These are phyloP conservation scores for Chloropsis cyanopogon DNA, from an alignment of 2,113 vertebrate species.

Conservation along the genomic window DNA sequence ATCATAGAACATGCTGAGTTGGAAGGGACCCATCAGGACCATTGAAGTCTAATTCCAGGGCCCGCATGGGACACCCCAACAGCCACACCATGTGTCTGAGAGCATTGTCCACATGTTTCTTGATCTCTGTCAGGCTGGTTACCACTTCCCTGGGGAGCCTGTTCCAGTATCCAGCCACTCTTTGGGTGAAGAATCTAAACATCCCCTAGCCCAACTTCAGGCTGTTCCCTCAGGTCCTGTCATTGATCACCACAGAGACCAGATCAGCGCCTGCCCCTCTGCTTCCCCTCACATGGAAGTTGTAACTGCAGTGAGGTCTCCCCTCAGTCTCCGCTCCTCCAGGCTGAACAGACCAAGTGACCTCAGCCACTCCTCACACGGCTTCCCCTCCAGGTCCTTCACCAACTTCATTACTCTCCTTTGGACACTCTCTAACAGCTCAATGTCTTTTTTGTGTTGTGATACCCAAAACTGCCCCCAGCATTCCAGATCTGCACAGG, in stretches of 20 bases:
- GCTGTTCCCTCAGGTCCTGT: rapidly evolving
- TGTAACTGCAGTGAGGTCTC: neutral
- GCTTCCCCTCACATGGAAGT: rapidly evolving
- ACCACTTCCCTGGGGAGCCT: neutral
- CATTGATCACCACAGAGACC: neutral
- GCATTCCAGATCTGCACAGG: neutral
- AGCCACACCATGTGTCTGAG: neutral
- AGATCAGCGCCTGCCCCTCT: neutral
- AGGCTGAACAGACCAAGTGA: neutral
- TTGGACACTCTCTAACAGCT: neutral
- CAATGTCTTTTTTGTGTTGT: rapidly evolving
- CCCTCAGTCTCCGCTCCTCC: neutral
- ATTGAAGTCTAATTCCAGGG: neutral
- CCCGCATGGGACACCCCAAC: neutral
- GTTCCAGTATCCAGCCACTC: neutral
- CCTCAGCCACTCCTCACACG: neutral
- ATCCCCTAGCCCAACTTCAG: neutral
- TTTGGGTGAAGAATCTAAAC: neutral
- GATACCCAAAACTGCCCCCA: neutral
- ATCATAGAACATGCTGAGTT: neutral
- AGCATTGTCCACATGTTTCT: neutral
- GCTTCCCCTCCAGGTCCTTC: neutral
- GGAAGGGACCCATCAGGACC: neutral
- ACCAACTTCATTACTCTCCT: neutral
- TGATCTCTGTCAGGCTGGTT: neutral